phyloP scores from a whole-genome alignment of 2,888 invertebrate genomes.

The Xiphydria camelus region DNA sequence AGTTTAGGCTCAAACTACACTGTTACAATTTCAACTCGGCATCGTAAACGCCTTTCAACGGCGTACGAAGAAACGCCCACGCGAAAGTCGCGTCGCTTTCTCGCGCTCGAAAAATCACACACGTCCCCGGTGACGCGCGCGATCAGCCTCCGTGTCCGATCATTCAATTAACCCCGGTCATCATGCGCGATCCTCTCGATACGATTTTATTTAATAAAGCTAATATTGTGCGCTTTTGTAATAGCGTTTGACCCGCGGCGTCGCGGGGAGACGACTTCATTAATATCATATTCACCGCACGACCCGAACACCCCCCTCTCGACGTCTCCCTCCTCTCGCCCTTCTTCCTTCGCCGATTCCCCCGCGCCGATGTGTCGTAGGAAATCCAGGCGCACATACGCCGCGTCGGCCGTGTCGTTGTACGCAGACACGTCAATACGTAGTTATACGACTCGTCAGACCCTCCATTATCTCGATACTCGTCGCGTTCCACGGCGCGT shows the following conservation, averaged over 20 bases:
- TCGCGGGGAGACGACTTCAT: conserved; percentile 1
- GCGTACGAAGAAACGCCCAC: no score
- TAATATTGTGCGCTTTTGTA: conserved; percentile 19
- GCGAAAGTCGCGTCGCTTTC: no score
- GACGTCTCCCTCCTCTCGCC: background rate
- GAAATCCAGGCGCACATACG: background rate
- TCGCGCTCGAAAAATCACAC: background rate
- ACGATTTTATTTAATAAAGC: conserved; percentile 52
- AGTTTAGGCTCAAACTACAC: no score
- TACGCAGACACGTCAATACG: background rate
- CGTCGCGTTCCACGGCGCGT: no score
- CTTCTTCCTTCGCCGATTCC: background rate
- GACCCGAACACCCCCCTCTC: background rate
- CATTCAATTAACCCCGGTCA: conserved; percentile 53
- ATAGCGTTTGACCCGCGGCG: background rate
- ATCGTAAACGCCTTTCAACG: no score
- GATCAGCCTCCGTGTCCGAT: conserved; percentile 45
- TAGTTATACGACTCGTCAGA: background rate
- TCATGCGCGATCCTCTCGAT: conserved; percentile 46
- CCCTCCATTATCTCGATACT: no score
- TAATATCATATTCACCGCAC: background rate
- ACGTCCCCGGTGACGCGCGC: background rate
- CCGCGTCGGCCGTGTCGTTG: background rate
- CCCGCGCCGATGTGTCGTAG: background rate
- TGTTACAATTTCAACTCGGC: no score